Percentiles rank a stretch among this genome's conserved stretches.
Conservation (phyloP, 2,888 invertebrate species). For the Epistrophe grossulariae region DNA sequence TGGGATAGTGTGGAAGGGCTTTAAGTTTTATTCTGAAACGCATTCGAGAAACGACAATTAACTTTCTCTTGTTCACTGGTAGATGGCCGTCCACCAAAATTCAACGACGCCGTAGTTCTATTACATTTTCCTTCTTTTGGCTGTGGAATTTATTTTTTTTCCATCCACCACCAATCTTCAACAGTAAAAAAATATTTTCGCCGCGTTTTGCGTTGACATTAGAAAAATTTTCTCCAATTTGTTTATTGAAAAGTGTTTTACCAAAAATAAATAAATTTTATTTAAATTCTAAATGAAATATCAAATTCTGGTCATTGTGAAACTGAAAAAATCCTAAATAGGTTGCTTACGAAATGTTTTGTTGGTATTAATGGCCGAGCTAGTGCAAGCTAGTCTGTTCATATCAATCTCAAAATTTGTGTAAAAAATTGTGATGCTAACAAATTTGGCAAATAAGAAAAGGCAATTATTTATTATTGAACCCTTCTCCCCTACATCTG, state of each 20-base stretch:
- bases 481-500: not conserved
- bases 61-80: too few relatives aligned
- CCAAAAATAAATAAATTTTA: not conserved
- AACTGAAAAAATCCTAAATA: not conserved
- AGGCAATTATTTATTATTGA: not conserved
- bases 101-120: constrained; percentile 47
- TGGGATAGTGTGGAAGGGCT: too few relatives aligned
- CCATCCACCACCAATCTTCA: constrained; percentile 41
- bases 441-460: not conserved
- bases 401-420: not conserved
- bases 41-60: too few relatives aligned
- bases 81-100: too few relatives aligned
- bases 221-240: constrained; percentile 50
- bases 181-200: constrained; percentile 57
- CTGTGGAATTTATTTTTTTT: constrained; percentile 46
- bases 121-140: constrained; percentile 48
- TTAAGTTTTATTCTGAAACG: too few relatives aligned
- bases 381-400: not conserved
- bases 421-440: not conserved
- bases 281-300: constrained; percentile 1
- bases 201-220: constrained; percentile 65
- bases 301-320: not conserved
- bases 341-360: constrained; percentile 8
- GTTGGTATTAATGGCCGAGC: not conserved
- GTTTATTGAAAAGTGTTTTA: constrained; percentile 51